Conservation (phyloP, 1,140 invertebrate species). For the Elymnias hypermnestra region DNA sequence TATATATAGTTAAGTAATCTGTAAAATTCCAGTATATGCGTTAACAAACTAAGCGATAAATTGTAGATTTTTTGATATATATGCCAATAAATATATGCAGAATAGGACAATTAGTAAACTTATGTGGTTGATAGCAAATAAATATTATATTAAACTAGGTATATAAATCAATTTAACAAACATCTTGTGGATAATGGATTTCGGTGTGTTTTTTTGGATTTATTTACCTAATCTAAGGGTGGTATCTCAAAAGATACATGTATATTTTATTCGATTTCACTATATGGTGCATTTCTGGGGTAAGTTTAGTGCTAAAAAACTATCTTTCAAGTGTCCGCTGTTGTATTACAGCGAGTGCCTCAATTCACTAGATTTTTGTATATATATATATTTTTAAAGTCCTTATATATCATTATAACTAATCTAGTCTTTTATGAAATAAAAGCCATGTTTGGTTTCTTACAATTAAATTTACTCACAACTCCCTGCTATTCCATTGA, state of each 20-base stretch:
- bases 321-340: constrained; percentile 19
- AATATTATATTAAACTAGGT: constrained; percentile 19
- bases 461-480: constrained; percentile 56
- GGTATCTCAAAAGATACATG: constrained; percentile 8
- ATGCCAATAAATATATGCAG: no score
- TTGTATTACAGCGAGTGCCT: constrained; percentile 19
- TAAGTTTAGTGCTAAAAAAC: constrained; percentile 15
- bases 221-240: constrained; percentile 12
- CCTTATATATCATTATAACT: neutral
- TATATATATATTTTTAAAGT: constrained; percentile 4
- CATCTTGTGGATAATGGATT: neutral
- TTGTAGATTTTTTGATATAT: no score
- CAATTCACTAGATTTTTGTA: constrained; percentile 15
- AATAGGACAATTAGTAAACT: constrained; percentile 31
- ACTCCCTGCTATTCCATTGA: constrained; percentile 70
- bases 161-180: constrained; percentile 9
- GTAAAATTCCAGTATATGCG: no score
- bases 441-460: constrained; percentile 30
- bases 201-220: neutral
- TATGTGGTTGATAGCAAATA: constrained; percentile 22
- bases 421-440: constrained; percentile 8
- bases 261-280: constrained; percentile 9
- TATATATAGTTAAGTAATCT: no score
- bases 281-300: constrained; percentile 14
- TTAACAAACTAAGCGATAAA: no score